Conservation (phyloP, 2,113 vertebrate genomes). For the Anolis carolinensis region DNA sequence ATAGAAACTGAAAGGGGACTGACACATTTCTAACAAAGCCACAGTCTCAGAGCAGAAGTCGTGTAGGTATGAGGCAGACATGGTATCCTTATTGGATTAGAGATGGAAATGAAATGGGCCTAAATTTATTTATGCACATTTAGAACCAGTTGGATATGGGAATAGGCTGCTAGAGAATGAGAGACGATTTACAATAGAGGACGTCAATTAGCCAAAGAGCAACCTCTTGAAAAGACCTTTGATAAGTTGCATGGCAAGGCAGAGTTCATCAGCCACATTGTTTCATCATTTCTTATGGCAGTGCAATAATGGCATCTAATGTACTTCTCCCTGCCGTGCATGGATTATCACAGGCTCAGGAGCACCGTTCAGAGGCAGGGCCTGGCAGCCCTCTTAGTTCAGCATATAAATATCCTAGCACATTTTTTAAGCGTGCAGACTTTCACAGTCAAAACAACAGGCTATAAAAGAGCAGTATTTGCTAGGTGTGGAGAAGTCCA, state of each 20-base stretch:
- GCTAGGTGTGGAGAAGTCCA: background rate
- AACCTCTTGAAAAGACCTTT: background rate
- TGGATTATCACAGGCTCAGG: too few species aligned
- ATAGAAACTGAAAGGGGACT: background rate
- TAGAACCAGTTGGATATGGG: background rate
- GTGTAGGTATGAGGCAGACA: background rate
- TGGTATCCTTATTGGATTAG: background rate
- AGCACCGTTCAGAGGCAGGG: background rate
- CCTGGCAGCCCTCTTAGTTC: too few species aligned
- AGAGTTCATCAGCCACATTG: too few species aligned
- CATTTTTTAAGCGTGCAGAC: too few species aligned
- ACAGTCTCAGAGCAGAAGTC: background rate
- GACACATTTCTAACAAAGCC: constrained; percentile 1
- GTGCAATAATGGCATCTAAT: too few species aligned
- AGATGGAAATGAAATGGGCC: background rate
- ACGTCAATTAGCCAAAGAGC: background rate
- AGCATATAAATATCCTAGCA: background rate
- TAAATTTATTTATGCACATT: background rate
- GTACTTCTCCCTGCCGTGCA: background rate
- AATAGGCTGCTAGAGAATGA: background rate
- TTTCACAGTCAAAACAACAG: background rate
- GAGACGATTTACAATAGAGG: background rate
- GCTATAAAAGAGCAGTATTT: background rate
- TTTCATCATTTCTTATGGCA: background rate
- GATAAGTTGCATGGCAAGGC: too few species aligned